phyloP scores from a whole-genome alignment of 1,140 invertebrate genomes.

The Rhyacophila brunnea region DNA sequence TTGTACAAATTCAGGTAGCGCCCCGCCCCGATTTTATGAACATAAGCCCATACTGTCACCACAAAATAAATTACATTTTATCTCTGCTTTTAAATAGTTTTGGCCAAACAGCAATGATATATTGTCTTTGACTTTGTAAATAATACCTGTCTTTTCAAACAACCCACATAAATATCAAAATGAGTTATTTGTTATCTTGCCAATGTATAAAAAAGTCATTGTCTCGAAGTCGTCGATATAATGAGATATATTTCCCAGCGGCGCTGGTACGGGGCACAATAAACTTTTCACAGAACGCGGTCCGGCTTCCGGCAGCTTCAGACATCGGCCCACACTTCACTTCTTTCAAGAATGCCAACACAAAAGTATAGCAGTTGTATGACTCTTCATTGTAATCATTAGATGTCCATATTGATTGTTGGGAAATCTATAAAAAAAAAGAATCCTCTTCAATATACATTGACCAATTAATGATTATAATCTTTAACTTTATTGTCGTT shows the following conservation, averaged over 20 bases:
- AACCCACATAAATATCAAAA: too few species aligned
- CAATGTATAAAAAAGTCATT: constrained; percentile 51
- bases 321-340: constrained; percentile 64
- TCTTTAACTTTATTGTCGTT: too few species aligned
- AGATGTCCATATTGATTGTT: constrained; percentile 64
- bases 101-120: too few species aligned
- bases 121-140: too few species aligned
- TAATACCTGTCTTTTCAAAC: too few species aligned
- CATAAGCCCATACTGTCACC: too few species aligned
- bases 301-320: constrained; percentile 61
- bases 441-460: too few species aligned
- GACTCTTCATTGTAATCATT: constrained; percentile 68
- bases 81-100: too few species aligned
- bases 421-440: constrained; percentile 51
- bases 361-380: constrained; percentile 80
- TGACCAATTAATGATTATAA: too few species aligned
- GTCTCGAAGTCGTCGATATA: constrained; percentile 67
- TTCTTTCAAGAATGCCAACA: constrained; percentile 68
- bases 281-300: constrained; percentile 72
- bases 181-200: constrained; percentile 31
- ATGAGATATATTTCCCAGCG: constrained; percentile 77
- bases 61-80: too few species aligned
- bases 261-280: constrained; percentile 71
- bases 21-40: too few species aligned
- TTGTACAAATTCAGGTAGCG: too few species aligned